phyloP scores from a whole-genome alignment of 2,113 vertebrate species.

The Gracilinanus agilis region DNA sequence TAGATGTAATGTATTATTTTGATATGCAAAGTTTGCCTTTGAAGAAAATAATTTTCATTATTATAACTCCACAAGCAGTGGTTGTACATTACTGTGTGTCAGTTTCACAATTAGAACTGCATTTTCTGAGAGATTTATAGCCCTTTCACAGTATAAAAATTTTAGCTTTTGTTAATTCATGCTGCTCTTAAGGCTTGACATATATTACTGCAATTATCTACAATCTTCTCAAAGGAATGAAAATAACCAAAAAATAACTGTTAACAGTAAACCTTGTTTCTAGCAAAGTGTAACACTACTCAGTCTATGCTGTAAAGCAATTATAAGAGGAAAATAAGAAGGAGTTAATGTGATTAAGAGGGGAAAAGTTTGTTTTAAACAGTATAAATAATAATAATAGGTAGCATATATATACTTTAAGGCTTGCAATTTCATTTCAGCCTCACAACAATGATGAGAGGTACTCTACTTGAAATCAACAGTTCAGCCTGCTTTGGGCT shows the following conservation, averaged over 20 bases:
- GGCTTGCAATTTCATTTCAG: not conserved
- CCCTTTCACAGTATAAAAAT: slow-evolving; percentile 3
- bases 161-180: not conserved
- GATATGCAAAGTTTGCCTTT: slow-evolving; percentile 24
- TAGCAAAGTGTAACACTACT: not conserved
- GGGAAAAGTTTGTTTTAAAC: not conserved
- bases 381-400: not conserved
- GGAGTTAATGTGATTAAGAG: not conserved
- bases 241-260: not conserved
- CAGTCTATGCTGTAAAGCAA: not conserved
- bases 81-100: not conserved
- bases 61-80: not conserved
- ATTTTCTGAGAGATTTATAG: not conserved
- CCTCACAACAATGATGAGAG: not conserved
- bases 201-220: slow-evolving; percentile 12
- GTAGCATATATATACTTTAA: not conserved
- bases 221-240: not conserved
- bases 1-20: slow-evolving; percentile 42
- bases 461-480: not conserved
- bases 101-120: not conserved
- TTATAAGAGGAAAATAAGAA: not conserved
- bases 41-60: slow-evolving; percentile 22
- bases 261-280: slow-evolving; percentile 1
- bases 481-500: not conserved
- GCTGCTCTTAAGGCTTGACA: slow-evolving; percentile 24